Evolutionary conservation across 2,888 invertebrate species (phyloP).

Genomic region (Aphodius granarius): DNA sequence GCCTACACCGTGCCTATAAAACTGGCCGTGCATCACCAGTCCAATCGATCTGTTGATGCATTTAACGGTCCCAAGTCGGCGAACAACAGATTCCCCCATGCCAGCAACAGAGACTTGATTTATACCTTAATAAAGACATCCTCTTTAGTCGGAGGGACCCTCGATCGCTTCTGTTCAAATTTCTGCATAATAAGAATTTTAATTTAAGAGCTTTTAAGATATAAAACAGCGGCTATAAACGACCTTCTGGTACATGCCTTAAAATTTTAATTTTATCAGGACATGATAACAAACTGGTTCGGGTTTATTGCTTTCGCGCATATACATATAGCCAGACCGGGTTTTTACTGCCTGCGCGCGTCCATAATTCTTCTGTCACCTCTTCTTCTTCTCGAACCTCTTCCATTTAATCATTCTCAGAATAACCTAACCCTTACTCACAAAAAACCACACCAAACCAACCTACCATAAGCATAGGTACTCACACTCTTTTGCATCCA

Average conservation of each 20-base stretch:
- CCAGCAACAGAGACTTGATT: conserved; percentile 1
- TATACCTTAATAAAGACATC: conserved; percentile 24
- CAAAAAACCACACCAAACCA: too few species aligned
- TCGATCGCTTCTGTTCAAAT: conserved; percentile 27
- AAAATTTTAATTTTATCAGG: conserved; percentile 24
- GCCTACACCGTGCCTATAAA: conserved; percentile 2
- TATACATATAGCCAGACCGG: background rate
- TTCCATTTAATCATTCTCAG: background rate
- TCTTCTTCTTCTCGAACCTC: background rate
- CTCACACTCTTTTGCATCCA: background rate
- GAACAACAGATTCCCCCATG: background rate
- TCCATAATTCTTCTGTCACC: background rate
- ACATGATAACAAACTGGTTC: conserved; percentile 25
- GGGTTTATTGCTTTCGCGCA: conserved; percentile 23
- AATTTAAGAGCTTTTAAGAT: conserved; percentile 32
- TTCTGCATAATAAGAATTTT: conserved; percentile 32
- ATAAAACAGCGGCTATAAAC: conserved; percentile 23
- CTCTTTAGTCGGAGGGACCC: background rate
- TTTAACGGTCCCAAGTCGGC: background rate
- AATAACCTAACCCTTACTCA: background rate
- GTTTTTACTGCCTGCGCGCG: background rate
- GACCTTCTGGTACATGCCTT: conserved; percentile 15
- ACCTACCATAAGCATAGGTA: background rate
- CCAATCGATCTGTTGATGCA: background rate
- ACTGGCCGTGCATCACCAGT: background rate